Percentiles rank a stretch among this genome's conserved stretches.
These are phyloP conservation scores for Oreochromis mossambicus DNA, from an alignment of 2,797 vertebrate species.

Conservation along the genomic window DNA sequence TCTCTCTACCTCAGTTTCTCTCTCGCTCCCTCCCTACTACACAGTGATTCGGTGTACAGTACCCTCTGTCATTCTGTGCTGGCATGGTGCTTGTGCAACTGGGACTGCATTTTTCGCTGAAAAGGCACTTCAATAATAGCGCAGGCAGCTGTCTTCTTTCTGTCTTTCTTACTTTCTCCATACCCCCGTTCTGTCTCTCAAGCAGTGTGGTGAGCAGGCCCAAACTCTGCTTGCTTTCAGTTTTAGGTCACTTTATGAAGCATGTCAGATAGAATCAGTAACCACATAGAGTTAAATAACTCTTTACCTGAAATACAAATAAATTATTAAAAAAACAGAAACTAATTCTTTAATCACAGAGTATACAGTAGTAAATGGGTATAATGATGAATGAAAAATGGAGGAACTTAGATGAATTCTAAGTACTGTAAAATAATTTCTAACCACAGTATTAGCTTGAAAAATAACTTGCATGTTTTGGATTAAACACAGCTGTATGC, in stretches of 20 bases:
- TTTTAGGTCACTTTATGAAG: not conserved
- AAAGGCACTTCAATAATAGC: slow-evolving; percentile 97
- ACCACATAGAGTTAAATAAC: not conserved
- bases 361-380: not conserved
- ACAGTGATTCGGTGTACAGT: slow-evolving; percentile 99
- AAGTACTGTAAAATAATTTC: not conserved
- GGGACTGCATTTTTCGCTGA: slow-evolving; percentile 95
- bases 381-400: not conserved
- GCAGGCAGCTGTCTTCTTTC: slow-evolving; percentile 83
- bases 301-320: not conserved
- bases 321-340: not conserved
- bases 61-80: slow-evolving; percentile 99
- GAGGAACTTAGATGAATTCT: not conserved
- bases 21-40: slow-evolving; percentile 92
- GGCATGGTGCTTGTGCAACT: slow-evolving; percentile 99
- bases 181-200: slow-evolving; percentile 48
- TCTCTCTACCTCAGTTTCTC: slow-evolving; percentile 78
- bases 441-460: not conserved
- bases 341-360: not conserved
- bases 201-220: slow-evolving; percentile 67
- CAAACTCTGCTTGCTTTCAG: slow-evolving; percentile 38
- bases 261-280: not conserved
- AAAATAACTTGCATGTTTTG: not conserved
- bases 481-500: not conserved
- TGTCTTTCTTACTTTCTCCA: slow-evolving; percentile 51